Evolutionary conservation across 2,888 invertebrate species (phyloP).

Genomic region (Drosophila prolongata): DNA sequence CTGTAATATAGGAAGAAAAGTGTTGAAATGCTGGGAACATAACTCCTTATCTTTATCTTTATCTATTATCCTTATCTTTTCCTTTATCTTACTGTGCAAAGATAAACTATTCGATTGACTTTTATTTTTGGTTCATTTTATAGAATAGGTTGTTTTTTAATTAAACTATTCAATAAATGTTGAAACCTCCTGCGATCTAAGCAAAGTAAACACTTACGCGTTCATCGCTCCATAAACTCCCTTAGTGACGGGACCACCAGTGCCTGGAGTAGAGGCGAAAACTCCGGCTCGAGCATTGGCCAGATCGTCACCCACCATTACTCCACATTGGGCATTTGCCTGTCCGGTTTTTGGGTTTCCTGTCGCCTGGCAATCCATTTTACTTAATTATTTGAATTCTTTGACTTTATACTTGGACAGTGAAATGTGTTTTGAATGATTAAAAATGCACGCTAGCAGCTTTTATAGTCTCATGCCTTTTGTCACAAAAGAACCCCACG

Average conservation of each 20-base stretch:
- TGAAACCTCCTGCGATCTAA: too few species aligned
- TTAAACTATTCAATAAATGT: too few species aligned
- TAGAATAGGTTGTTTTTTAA: too few species aligned
- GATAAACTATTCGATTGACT: too few species aligned
- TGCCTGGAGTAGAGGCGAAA: slow-evolving; percentile 68
- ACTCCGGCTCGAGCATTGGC: slow-evolving; percentile 66
- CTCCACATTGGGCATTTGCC: slow-evolving; percentile 54
- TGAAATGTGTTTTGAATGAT: slow-evolving; percentile 20
- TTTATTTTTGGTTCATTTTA: too few species aligned
- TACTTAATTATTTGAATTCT: not conserved
- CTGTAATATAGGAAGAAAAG: slow-evolving; percentile 40
- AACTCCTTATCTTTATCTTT: too few species aligned
- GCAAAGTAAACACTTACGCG: too few species aligned
- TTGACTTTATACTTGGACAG: slow-evolving; percentile 3
- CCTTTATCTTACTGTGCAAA: too few species aligned
- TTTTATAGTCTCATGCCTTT: slow-evolving; percentile 34
- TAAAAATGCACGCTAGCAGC: not conserved
- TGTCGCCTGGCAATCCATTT: slow-evolving; percentile 65
- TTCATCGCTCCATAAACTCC: slow-evolving; percentile 72
- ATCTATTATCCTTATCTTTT: too few species aligned
- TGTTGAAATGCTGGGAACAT: too few species aligned
- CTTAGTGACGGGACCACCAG: slow-evolving; percentile 67
- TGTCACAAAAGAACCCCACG: slow-evolving; percentile 15
- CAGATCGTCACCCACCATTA: slow-evolving; percentile 57
- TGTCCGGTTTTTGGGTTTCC: slow-evolving; percentile 63